phyloP scores from a whole-genome alignment of 1,140 invertebrate species.

The Riptortus pedestris region DNA sequence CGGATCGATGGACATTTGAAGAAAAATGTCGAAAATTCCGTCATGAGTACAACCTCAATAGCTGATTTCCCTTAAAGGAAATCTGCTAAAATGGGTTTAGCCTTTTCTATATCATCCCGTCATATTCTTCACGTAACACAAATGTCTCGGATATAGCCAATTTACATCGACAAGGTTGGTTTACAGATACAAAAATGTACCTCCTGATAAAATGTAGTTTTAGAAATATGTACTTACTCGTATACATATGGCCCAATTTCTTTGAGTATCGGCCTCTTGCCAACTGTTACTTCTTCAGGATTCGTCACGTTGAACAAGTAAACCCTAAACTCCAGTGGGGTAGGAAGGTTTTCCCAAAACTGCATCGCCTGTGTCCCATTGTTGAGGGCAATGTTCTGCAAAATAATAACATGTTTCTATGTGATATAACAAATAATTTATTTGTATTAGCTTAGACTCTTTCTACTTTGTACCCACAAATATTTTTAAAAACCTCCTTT shows the following conservation, averaged over 20 bases:
- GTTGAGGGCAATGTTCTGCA: slow-evolving; percentile 18
- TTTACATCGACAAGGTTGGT: too few species aligned
- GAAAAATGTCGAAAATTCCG: too few species aligned
- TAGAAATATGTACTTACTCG: slow-evolving; percentile 7
- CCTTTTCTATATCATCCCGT: background rate
- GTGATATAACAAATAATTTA: background rate
- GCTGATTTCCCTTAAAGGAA: background rate
- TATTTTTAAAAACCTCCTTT: background rate
- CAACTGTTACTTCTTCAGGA: slow-evolving; percentile 42
- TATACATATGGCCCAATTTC: slow-evolving; percentile 43
- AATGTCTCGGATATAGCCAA: too few species aligned
- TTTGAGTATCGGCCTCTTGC: slow-evolving; percentile 38
- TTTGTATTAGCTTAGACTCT: too few species aligned
- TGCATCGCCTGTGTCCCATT: slow-evolving; percentile 8
- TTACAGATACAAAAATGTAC: too few species aligned
- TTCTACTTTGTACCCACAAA: background rate
- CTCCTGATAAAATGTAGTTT: background rate
- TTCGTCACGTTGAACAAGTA: slow-evolving; percentile 57
- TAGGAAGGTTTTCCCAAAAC: slow-evolving; percentile 30
- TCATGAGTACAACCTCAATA: background rate
- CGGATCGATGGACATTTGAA: too few species aligned
- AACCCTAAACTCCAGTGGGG: slow-evolving; percentile 44
- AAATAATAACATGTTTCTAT: slow-evolving; percentile 8
- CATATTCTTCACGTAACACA: background rate
- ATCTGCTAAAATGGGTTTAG: background rate